Evolutionary conservation across 64 coral and sea anemone genomes (phyloP).

Genomic region (Actinia tenebrosa): DNA sequence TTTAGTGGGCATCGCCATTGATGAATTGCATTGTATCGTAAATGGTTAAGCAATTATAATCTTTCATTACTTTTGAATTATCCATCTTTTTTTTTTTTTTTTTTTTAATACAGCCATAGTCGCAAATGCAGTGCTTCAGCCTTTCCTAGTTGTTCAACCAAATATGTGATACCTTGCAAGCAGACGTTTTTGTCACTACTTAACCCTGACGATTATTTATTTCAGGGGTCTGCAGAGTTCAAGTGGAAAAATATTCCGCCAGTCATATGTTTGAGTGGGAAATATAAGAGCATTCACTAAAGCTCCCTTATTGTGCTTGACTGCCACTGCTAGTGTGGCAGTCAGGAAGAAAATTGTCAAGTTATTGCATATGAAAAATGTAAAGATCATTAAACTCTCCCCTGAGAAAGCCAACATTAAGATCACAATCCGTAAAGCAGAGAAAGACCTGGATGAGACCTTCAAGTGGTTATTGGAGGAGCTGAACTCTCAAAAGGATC

Average conservation of each 20-base stretch:
- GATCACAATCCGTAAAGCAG: conserved; percentile 19
- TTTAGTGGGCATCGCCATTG: conserved; percentile 29
- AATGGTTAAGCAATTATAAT: conserved; percentile 27
- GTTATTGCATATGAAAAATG: conserved; percentile 35
- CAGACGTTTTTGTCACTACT: too few relatives aligned
- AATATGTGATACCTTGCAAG: too few relatives aligned
- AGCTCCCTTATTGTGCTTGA: conserved; percentile 35
- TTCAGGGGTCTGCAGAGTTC: conserved; percentile 18
- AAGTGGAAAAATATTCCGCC: conserved; percentile 21
- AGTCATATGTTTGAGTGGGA: conserved; percentile 36
- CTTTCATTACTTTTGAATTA: too few relatives aligned
- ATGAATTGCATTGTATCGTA: conserved; percentile 39
- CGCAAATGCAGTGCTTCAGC: too few relatives aligned
- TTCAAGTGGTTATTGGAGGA: conserved; percentile 36
- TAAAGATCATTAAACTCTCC: conserved; percentile 18
- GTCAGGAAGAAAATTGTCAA: conserved; percentile 54
- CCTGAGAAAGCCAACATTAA: conserved; percentile 45
- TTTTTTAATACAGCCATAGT: too few relatives aligned
- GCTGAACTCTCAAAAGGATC: conserved; percentile 16
- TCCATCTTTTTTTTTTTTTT: too few relatives aligned
- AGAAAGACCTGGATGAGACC: conserved; percentile 22
- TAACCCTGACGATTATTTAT: too few relatives aligned
- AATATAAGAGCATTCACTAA: conserved; percentile 29
- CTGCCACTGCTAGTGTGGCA: conserved; percentile 42
- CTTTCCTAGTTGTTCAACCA: too few relatives aligned